Conservation (phyloP, 2,113 vertebrate species). For the Oncorhynchus keta region DNA sequence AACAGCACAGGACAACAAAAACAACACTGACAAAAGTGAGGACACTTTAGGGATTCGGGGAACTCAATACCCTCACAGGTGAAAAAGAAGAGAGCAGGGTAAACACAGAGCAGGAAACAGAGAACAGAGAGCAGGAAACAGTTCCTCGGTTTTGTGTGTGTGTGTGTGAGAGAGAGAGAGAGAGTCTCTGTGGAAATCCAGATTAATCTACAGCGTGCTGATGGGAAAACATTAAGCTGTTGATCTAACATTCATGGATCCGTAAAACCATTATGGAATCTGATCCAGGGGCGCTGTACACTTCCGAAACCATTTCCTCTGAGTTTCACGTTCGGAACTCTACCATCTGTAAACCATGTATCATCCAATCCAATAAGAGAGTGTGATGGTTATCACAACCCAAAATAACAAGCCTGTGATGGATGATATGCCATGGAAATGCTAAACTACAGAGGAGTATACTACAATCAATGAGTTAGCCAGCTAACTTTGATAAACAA, state of each 20-base stretch:
- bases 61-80: no score
- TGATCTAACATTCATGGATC: slow-evolving; percentile 65
- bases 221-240: slow-evolving; percentile 71
- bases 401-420: slow-evolving; percentile 54
- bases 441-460: neutral
- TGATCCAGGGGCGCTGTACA: slow-evolving; percentile 52
- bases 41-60: no score
- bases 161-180: slow-evolving; percentile 15
- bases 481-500: no score
- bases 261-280: slow-evolving; percentile 76
- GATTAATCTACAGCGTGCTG: slow-evolving; percentile 59
- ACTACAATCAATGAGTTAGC: no score
- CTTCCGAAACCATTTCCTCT: slow-evolving; percentile 67
- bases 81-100: no score
- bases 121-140: no score
- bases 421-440: slow-evolving; percentile 27
- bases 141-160: neutral
- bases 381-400: slow-evolving; percentile 54
- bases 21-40: no score
- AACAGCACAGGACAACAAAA: no score
- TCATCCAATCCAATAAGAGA: slow-evolving; percentile 67
- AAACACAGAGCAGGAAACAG: no score
- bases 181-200: slow-evolving; percentile 38
- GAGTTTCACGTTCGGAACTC: slow-evolving; percentile 60
- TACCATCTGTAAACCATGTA: slow-evolving; percentile 41